A percentile compares a stretch with the other conserved stretches of the same genome.
Evolutionary conservation across 2,888 invertebrate genomes (phyloP).

Genomic region (Acleris cristana): DNA sequence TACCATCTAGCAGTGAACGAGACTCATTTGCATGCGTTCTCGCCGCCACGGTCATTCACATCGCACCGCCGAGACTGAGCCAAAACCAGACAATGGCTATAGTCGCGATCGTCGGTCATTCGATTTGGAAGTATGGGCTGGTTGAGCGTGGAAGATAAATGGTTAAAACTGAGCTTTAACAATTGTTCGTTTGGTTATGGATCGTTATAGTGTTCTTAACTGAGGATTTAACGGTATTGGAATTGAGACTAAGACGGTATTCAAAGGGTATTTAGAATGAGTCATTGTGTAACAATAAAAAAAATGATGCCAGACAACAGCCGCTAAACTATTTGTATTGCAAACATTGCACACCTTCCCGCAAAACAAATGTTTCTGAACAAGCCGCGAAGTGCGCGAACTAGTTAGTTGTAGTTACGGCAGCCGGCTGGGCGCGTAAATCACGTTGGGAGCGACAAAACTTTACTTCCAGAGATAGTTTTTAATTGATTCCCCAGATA

Average conservation of each 20-base stretch:
- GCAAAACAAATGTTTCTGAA: constrained; percentile 19
- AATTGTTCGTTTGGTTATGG: constrained; percentile 4
- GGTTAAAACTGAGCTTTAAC: constrained; percentile 22
- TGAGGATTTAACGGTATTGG: neutral
- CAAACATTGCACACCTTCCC: constrained; percentile 11
- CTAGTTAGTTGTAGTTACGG: constrained; percentile 22
- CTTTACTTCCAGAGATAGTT: constrained; percentile 56
- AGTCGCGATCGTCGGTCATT: constrained; percentile 27
- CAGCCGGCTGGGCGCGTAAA: constrained; percentile 50
- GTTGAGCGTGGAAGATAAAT: constrained; percentile 32
- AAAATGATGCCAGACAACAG: neutral
- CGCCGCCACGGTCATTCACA: constrained; percentile 55
- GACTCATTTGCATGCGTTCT: constrained; percentile 42
- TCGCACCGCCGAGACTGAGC: constrained; percentile 30
- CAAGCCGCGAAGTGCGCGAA: constrained; percentile 15
- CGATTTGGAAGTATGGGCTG: constrained; percentile 30
- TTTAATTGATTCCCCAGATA: constrained; percentile 59
- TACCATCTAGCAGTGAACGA: constrained; percentile 39
- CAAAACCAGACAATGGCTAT: constrained; percentile 37
- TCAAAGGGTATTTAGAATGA: neutral
- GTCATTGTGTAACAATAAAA: neutral
- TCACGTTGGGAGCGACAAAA: constrained; percentile 55
- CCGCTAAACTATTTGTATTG: constrained; percentile 5
- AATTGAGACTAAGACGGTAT: neutral
- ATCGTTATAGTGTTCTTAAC: neutral